Base-by-base conservation (phyloP, 2,888 invertebrate genomes). In the Andrena bicolor region DNA sequence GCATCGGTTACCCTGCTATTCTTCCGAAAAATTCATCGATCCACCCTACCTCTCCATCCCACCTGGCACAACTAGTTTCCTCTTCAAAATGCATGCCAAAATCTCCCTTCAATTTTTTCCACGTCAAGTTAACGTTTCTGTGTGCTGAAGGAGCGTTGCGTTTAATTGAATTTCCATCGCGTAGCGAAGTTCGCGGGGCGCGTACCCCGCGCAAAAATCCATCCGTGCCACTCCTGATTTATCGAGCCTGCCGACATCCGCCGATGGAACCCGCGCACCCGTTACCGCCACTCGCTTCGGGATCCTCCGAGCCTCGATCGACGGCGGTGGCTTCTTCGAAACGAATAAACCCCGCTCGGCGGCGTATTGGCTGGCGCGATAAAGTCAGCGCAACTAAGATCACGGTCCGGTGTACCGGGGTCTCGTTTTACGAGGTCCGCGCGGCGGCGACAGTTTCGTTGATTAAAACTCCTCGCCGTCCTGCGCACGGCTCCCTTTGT, bases 401-500 rank as follows among this genome's bases (percentile, higher is more conserved):
- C 75, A 32, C 65, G 32, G 60, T 51, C 3, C 20, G 60, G 58
- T 66, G 58, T 73, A 71, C 51, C 49, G 23, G 61, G 32, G 35
- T 68, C 71, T 75, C 71, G 74, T 82, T 82, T 72, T 83, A 88
- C 80, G 84, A 81, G 82, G 80, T 69, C 80, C 74, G 66, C 75
- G 68, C 51, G 80, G 74, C 77, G 78, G 75, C 85, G 65, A 75
- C 76, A 65, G 81, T 88, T 89, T 90, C 89, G 89, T 91, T 91
- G 91, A 91, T 91, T 90, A 90, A 91, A 91, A 87, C 90, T 89
- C 85, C 49, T 82, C 72, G 48, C 72, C 73, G 32, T 16, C 32
- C 35, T 30, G 32, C 10, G 30, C 23, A 10, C 2, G 56, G 41
- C 16, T 48, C n/a, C 71, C 69, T 56, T 56, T 41, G 10, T 41